A percentile compares a stretch with the other conserved stretches of the same genome.
These are phyloP conservation scores for Hippoglossus stenolepis DNA, from an alignment of 2,113 vertebrate species.

Conservation along the genomic window DNA sequence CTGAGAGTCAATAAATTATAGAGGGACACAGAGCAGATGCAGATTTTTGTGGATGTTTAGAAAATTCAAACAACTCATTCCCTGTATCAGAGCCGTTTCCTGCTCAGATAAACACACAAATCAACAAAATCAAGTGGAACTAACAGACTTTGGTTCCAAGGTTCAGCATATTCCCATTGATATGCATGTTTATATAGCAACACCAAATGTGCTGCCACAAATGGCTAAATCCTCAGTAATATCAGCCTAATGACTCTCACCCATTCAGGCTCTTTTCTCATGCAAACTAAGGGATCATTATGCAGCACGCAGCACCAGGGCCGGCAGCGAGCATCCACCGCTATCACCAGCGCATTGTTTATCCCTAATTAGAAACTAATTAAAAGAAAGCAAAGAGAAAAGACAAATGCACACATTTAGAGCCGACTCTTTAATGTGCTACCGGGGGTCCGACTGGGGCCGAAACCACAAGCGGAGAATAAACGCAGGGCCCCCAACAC, in stretches of 20 bases:
- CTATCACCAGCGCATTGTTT: conserved; percentile 64
- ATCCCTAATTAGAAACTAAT: conserved; percentile 81
- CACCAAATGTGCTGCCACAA: conserved; percentile 65
- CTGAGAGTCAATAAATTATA: background rate
- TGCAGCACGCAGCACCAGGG: conserved; percentile 58
- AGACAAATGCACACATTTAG: conserved; percentile 39
- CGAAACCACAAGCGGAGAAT: conserved; percentile 67
- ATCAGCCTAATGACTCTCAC: conserved; percentile 68
- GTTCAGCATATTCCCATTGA: conserved; percentile 16
- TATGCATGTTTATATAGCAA: conserved; percentile 17
- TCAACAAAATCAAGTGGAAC: background rate
- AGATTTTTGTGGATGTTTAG: conserved; percentile 3
- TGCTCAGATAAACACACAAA: conserved; percentile 13
- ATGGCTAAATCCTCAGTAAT: conserved; percentile 64
- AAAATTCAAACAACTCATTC: background rate
- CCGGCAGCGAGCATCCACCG: conserved; percentile 53
- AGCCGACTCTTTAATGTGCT: conserved; percentile 68
- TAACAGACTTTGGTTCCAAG: conserved; percentile 12
- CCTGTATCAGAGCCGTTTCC: background rate
- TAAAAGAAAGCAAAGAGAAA: conserved; percentile 75
- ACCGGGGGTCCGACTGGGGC: conserved; percentile 32
- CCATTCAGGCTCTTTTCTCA: conserved; percentile 69
- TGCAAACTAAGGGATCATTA: conserved; percentile 76
- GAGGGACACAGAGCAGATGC: conserved; percentile 10
- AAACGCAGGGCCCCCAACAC: conserved; percentile 29